A percentile compares a stretch with the other conserved stretches of the same genome.
phyloP scores from a whole-genome alignment of 30 jellyfish, hydroid and myxozoan genomes.

The Hydractinia symbiolongicarpus region DNA sequence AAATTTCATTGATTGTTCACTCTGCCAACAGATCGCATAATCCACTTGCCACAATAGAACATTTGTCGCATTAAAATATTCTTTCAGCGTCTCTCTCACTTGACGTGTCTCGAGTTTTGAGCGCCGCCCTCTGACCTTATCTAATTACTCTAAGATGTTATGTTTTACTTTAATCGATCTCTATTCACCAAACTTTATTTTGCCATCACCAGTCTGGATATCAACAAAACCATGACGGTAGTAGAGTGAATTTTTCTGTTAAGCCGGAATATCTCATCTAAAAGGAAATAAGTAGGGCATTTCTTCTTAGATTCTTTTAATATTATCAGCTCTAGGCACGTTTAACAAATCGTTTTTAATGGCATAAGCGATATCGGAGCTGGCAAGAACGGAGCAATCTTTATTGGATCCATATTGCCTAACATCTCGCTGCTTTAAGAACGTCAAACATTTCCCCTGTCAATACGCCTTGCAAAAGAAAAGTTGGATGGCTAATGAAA shows the following conservation, averaged over 20 bases:
- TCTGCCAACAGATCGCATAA: too few relatives aligned
- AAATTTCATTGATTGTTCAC: too few relatives aligned
- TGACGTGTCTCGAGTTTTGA: too few relatives aligned
- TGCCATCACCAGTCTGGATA: constrained; percentile 39
- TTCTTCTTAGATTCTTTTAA: constrained; percentile 15
- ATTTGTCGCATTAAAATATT: too few relatives aligned
- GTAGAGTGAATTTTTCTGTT: constrained; percentile 30
- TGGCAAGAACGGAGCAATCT: constrained; percentile 33
- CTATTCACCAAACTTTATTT: constrained; percentile 38
- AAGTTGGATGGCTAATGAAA: too few relatives aligned
- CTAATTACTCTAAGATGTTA: too few relatives aligned
- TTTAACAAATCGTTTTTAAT: constrained; percentile 9
- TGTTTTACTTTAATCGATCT: neutral
- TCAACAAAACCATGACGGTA: constrained; percentile 44
- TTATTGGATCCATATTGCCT: constrained; percentile 48
- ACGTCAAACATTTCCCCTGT: too few relatives aligned
- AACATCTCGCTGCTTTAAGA: constrained; percentile 4
- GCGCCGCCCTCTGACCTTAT: too few relatives aligned
- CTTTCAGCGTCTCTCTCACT: too few relatives aligned
- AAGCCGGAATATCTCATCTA: too few relatives aligned
- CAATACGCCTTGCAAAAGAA: too few relatives aligned
- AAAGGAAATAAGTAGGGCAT: constrained; percentile 3
- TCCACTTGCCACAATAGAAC: too few relatives aligned
- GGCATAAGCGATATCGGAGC: neutral
- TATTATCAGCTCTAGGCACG: constrained; percentile 21